Evolutionary conservation across 2,888 invertebrate genomes (phyloP).

Genomic region (Nezara viridula): DNA sequence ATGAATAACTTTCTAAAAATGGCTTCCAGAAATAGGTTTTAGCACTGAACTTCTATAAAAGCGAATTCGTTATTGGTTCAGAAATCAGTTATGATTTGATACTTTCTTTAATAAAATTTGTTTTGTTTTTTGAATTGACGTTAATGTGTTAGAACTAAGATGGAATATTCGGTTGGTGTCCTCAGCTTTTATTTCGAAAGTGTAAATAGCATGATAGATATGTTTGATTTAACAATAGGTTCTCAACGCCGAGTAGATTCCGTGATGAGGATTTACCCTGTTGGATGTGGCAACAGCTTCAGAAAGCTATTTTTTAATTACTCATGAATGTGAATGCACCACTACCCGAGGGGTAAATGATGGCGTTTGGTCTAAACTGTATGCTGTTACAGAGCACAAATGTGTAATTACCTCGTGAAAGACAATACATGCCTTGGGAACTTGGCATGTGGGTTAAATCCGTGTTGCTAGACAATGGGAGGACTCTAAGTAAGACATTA

Average conservation of each 20-base stretch:
- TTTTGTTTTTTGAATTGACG: too few species aligned
- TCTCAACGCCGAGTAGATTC: background rate
- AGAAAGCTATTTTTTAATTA: background rate
- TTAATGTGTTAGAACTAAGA: too few species aligned
- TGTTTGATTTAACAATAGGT: background rate
- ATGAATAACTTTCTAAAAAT: too few species aligned
- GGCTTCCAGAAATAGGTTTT: too few species aligned
- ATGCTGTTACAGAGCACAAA: background rate
- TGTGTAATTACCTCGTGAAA: constrained; percentile 41
- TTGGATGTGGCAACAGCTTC: background rate
- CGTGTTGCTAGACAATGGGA: constrained; percentile 41
- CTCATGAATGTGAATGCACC: background rate
- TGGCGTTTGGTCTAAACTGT: constrained; percentile 4
- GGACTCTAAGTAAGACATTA: constrained; percentile 45
- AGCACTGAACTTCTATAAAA: too few species aligned
- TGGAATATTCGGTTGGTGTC: background rate
- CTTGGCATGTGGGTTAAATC: constrained; percentile 47
- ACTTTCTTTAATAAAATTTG: background rate
- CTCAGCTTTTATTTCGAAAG: background rate
- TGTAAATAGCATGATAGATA: background rate
- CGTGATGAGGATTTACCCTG: background rate
- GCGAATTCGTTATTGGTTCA: background rate
- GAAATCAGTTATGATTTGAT: too few species aligned
- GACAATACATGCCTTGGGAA: constrained; percentile 46
- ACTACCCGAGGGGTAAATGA: background rate